Base-by-base conservation (phyloP, 2,113 vertebrate genomes). In the Anarhynchus alexandrinus region DNA sequence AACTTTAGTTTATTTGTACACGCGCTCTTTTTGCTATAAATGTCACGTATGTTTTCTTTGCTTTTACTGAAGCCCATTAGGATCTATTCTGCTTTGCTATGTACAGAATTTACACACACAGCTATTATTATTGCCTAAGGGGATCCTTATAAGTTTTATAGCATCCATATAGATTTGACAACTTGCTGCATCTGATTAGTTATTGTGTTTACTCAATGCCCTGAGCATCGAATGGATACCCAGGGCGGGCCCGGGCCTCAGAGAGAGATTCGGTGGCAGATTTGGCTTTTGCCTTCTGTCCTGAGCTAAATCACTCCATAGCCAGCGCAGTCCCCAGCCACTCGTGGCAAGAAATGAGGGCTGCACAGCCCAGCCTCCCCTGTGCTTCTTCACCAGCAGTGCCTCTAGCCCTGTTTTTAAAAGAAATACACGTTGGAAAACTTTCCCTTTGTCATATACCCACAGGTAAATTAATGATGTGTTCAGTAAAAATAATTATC, bases 121-220 rank as follows among this genome's bases (percentile, higher is more conserved):
- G 94, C 94, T 95, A 94, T 90, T 90, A 94, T 70, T 95, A 85
- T 91, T 96, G 95, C 95, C 58, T 47, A 25, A 92, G 96, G 96
- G 79, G 78, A 69, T 93, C 96, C 96, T 95, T 91, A 73, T 84
- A 86, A 95, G 93, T 94, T 96, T 97, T 97, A 97, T 76, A 91
- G 54, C 94, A 94, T 93, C 96, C 93, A 88, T 57, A 79, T 30
- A 94, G 80, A 89, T 79, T 80, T 91, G 92, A 96, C 87, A 94
- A 65, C 95, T 95, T 88, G 92, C 80, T 96, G 92, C 91, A 94
- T 93, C 51, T 94, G 90, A 82, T 91, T 94, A 94, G 73, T 94
- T 94, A 51, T 34, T 54, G 38, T 73, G 58, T 95, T 94, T 93
- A 42, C 54, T 76, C 84, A 20, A 8, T 23, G 83, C 84, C 80